Evolutionary conservation across 2,888 invertebrate species (phyloP), one percentile per base, ranked within the genome.

Genomic region (Thymelicus lineola): DNA sequence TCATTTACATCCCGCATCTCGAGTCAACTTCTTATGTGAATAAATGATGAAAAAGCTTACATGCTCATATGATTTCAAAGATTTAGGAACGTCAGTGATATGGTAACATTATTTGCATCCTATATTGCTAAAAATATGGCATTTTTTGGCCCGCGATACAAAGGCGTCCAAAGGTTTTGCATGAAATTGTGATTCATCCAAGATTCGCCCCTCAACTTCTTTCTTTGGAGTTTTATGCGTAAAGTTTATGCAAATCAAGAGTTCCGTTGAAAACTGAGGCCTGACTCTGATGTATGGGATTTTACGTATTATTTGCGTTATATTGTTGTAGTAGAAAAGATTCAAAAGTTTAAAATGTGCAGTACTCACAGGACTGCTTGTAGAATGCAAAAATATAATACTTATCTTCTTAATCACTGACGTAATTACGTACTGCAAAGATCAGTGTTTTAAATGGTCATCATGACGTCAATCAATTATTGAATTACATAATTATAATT

Each of bases 231-330:
- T 62, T 67, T 68, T 68, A 68, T 46, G 68, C 68, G 68, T 57
- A 68, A 68, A 68, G 68, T 68, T 68, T 68, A 68, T 68, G 68
- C 62, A 62, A 68, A 68, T 62, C 59, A 48, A 45, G 61, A 62
- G 62, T 68, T 68, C 62, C 57, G 61, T 15, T 46, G 46, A 68
- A 62, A 68, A 62, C 36, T 57, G 62, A 61, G 38, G 57, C 53
- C 58, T 59, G 36, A 46, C 20, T 57, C 50, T 68, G 68, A 62
- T 62, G 46, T 62, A 68, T 62, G 57, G 45, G 46, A 28, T 42
- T 68, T 55, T 62, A 46, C 50, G 46, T 68, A 61, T 28, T 28
- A 46, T 12, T 42, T 42, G 42, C 10, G 4, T 42, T 42, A 9
- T 42, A 42, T 42, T 42, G 12, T 42, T 0, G 38, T 10, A 10